phyloP scores from a whole-genome alignment of 1,140 invertebrate genomes.

The Eriosoma lanigerum region DNA sequence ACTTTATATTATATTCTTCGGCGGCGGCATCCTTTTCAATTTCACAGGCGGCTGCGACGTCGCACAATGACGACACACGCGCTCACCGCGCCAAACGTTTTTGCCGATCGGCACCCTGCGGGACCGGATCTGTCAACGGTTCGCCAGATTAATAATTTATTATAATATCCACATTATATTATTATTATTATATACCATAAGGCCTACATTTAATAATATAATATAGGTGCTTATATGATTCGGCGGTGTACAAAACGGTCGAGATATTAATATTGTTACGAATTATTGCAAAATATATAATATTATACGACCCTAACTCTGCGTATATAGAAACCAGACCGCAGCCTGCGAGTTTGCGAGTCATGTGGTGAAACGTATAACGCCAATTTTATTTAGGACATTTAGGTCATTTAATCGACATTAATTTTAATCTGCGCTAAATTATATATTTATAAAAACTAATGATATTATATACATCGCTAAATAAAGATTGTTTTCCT shows the following conservation, averaged over 20 bases:
- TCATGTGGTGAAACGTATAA: too few species aligned
- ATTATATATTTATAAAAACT: too few species aligned
- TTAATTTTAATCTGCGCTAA: too few species aligned
- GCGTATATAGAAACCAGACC: too few species aligned
- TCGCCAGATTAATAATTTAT: constrained; percentile 27
- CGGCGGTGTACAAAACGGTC: not conserved
- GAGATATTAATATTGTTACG: not conserved
- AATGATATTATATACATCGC: too few species aligned
- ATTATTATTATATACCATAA: not conserved
- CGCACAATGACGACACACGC: constrained; percentile 19
- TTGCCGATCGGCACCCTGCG: constrained; percentile 24
- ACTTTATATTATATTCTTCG: constrained; percentile 26
- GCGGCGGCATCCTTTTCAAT: constrained; percentile 29
- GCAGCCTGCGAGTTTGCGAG: too few species aligned
- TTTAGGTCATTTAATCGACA: too few species aligned
- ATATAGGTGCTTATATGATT: not conserved
- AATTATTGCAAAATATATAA: too few species aligned
- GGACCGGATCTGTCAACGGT: constrained; percentile 51
- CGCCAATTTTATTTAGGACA: too few species aligned
- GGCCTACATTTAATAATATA: not conserved
- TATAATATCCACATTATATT: not conserved
- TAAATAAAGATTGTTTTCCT: too few species aligned
- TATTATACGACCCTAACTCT: too few species aligned
- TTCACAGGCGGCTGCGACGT: constrained; percentile 2
- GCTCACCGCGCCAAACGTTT: constrained; percentile 13